Evolutionary conservation across 1,140 invertebrate genomes (phyloP).

Genomic region (Megalonaias nervosa): DNA sequence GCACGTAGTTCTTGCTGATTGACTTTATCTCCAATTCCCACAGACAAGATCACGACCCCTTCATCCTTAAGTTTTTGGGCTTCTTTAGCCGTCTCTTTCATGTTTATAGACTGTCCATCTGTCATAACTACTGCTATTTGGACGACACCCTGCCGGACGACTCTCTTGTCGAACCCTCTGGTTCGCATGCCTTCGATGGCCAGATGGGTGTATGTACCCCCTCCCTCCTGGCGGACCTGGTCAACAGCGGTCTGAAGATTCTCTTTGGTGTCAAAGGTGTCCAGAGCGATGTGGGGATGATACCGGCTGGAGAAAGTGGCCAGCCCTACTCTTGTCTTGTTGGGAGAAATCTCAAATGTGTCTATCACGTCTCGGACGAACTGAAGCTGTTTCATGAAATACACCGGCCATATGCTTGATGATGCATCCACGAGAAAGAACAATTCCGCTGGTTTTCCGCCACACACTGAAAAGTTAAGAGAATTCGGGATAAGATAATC

Average conservation of each 20-base stretch:
- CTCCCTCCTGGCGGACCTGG: conserved; percentile 29
- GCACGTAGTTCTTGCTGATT: conserved; percentile 37
- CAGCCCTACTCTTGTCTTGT: conserved; percentile 39
- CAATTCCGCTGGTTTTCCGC: conserved; percentile 41
- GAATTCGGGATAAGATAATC: too few species aligned
- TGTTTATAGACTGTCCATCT: conserved; percentile 31
- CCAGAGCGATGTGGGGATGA: conserved; percentile 13
- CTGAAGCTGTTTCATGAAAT: conserved; percentile 44
- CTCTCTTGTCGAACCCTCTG: conserved; percentile 9
- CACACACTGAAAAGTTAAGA: conserved; percentile 18
- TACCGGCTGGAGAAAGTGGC: conserved; percentile 26
- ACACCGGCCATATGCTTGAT: conserved; percentile 44
- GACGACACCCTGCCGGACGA: conserved; percentile 14
- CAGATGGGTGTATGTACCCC: conserved; percentile 30
- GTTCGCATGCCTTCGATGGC: conserved; percentile 33
- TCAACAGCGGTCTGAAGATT: conserved; percentile 7
- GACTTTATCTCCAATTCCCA: conserved; percentile 42
- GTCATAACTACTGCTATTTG: conserved; percentile 37
- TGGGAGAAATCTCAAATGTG: conserved; percentile 36
- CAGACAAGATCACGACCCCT: conserved; percentile 42
- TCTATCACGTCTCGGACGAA: conserved; percentile 43
- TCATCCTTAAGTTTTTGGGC: conserved; percentile 27
- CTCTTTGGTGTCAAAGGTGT: not conserved
- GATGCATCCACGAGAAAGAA: conserved; percentile 54
- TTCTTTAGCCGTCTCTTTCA: conserved; percentile 24